These are phyloP conservation scores for Ficedula albicollis DNA, from an alignment of 2,797 vertebrate species.

Conservation along the genomic window DNA sequence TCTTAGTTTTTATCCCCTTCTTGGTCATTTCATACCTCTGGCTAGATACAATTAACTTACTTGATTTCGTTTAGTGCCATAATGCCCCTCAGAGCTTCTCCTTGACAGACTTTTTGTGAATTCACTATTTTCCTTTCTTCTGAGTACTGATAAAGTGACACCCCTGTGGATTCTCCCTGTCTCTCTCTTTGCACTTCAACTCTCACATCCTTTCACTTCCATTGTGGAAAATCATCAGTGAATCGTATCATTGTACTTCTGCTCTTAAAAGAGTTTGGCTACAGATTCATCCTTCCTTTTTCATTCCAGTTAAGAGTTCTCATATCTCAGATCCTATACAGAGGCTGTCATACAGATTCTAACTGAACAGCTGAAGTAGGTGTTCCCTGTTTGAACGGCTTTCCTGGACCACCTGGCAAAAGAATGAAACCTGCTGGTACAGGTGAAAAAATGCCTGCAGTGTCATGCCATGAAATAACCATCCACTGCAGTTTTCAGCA, in stretches of 20 bases:
- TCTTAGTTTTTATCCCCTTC: neutral
- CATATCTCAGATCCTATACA: neutral
- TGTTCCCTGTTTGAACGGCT: neutral
- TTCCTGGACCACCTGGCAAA: neutral
- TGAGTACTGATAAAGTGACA: neutral
- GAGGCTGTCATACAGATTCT: constrained; percentile 20
- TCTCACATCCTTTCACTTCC: neutral
- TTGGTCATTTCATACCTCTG: neutral
- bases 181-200: neutral
- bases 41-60: neutral
- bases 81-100: neutral
- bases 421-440: constrained; percentile 28
- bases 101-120: neutral
- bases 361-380: constrained; percentile 34
- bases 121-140: constrained; percentile 3
- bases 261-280: neutral
- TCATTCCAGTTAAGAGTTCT: neutral
- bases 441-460: constrained; percentile 37
- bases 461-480: neutral
- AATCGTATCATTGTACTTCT: neutral
- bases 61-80: neutral
- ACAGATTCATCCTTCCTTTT: constrained; percentile 11
- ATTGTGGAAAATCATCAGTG: neutral
- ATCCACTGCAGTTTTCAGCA: neutral
- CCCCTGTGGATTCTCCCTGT: neutral